Base-by-base conservation (phyloP, 53 echinoderm and acorn worm species). In the Zoroaster sp. region DNA sequence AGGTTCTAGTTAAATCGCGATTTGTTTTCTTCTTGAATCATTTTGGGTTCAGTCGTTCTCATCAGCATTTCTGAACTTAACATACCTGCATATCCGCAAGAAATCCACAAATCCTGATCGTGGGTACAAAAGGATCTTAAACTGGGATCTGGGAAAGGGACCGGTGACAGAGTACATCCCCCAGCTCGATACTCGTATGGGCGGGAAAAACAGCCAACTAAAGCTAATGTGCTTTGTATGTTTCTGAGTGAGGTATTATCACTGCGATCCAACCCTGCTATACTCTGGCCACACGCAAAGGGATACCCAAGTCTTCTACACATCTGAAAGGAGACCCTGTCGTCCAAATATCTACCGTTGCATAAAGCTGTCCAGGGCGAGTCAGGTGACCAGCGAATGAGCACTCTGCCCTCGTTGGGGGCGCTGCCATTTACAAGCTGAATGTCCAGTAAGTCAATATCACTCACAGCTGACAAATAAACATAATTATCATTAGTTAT, bases 11-110 rank as follows among this genome's bases (percentile, higher is more conserved):
- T 44, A 44, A 1, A 44, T 44, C 7, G 45, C 12, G 12, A 0
- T 51, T 53, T 0, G 5, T 3, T n/a, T 1, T 11, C 20, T 53
- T 53, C 2, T 0, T n/a, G 20, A 53, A 17, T 1, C n/a, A n/a
- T 3, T 4, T 4, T 53, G 53, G 53, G 5, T n/a, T 17, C n/a
- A 53, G 6, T n/a, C 20, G 4, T 52, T n/a, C 17, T 1, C 52
- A 52, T 18, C 45, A 44, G 12, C 45, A 44, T 1, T 6, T n/a
- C 4, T 20, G 18, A 32, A 14, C 35, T 2, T 32, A 44, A 18
- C 81, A 20, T 69, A 83, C 83, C 83, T 69, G 69, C 69, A 47
- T 44, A 69, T 17, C 83, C 83, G 33, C 83, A 83, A 7, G 83
- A 69, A 0, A 83, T 39, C 83, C 83, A 83, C 70, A 47, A 69